Conservation (phyloP, 2,888 invertebrate species). For the Hirtodrosophila trivittata region DNA sequence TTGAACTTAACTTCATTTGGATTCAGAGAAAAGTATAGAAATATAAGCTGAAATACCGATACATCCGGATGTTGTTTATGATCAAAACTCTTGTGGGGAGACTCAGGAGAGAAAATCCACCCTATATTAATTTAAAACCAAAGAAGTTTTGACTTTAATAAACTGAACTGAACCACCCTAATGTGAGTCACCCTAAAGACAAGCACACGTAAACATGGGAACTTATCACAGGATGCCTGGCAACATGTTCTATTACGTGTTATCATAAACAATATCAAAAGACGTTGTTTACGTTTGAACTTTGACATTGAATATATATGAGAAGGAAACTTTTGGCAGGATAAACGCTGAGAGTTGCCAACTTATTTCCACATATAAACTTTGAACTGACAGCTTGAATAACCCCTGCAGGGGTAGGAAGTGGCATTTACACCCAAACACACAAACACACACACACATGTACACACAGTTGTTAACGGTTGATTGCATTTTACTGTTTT, state of each 20-base stretch:
- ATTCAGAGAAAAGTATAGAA: not conserved
- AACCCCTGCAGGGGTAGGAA: conserved; percentile 20
- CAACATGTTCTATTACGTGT: not conserved
- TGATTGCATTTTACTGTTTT: conserved; percentile 65
- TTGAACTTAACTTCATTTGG: no score
- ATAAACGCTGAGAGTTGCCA: conserved; percentile 31
- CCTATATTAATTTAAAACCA: not conserved
- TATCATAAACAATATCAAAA: conserved; percentile 15
- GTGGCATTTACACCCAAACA: not conserved
- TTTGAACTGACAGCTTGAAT: conserved; percentile 17
- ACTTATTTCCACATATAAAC: conserved; percentile 27
- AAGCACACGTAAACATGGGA: no score
- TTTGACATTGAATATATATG: conserved; percentile 24
- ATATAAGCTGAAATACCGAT: no score
- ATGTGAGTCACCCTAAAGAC: no score
- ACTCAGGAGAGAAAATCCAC: no score
- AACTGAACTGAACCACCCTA: not conserved
- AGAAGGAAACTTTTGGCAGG: conserved; percentile 32
- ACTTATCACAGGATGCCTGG: no score
- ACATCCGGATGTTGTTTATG: no score
- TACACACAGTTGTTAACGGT: conserved; percentile 54
- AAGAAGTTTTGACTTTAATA: not conserved
- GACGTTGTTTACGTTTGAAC: conserved; percentile 14
- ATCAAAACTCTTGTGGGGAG: no score
- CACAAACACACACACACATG: conserved; percentile 19